phyloP scores from a whole-genome alignment of 1,140 invertebrate species.

The Plutomurus gul region DNA sequence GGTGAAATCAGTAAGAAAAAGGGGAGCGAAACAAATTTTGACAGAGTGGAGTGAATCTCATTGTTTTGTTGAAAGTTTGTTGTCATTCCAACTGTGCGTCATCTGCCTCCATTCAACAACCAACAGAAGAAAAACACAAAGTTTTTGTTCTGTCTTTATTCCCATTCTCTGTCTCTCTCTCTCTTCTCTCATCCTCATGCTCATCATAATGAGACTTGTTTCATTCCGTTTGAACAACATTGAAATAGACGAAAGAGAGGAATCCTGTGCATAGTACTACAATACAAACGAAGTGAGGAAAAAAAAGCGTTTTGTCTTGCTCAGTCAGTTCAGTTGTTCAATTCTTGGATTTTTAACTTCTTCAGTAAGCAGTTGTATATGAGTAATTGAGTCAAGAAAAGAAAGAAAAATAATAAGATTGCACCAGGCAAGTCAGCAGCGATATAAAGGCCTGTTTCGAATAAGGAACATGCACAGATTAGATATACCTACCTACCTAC shows the following conservation, averaged over 20 bases:
- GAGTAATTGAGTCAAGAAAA: constrained; percentile 41
- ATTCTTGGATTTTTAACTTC: constrained; percentile 24
- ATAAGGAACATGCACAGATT: background rate
- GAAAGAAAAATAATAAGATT: background rate
- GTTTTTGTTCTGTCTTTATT: constrained; percentile 30
- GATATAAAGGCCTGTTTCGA: background rate
- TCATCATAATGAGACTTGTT: constrained; percentile 41
- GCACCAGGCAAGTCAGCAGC: background rate
- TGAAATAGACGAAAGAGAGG: constrained; percentile 15
- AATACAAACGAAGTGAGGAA: background rate
- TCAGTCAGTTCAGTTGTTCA: background rate
- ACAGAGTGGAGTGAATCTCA: constrained; percentile 52
- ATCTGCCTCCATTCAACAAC: constrained; percentile 43
- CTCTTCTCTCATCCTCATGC: constrained; percentile 15
- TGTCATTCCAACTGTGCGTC: constrained; percentile 53
- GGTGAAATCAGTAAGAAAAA: constrained; percentile 51
- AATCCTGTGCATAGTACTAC: background rate
- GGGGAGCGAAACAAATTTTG: constrained; percentile 50
- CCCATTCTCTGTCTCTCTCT: background rate
- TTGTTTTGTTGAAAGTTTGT: constrained; percentile 53
- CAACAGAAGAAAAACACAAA: background rate
- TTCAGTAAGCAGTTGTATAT: background rate
- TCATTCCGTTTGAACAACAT: constrained; percentile 31
- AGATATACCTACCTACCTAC: background rate
- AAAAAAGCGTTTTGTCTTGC: constrained; percentile 20